phyloP scores from a whole-genome alignment of 2,888 invertebrate species.

The Helleia helle region DNA sequence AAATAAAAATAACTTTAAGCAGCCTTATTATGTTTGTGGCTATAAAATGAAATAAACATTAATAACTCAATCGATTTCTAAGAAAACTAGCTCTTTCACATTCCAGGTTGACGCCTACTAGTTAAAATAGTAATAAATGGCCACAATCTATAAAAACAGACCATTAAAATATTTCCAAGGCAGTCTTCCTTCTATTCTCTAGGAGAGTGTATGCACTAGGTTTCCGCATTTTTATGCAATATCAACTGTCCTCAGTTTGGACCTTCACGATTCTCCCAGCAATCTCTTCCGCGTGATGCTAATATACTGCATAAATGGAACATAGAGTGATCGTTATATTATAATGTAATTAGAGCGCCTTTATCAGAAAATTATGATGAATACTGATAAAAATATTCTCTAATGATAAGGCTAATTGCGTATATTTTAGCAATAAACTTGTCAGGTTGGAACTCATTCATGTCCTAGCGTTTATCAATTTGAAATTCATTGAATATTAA shows the following conservation, averaged over 20 bases:
- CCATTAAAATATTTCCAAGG: conserved; percentile 23
- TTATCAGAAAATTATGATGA: too few species aligned
- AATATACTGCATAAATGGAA: too few species aligned
- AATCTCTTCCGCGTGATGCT: conserved; percentile 21
- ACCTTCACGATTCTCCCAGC: conserved; percentile 19
- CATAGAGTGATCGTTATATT: too few species aligned
- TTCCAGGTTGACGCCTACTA: not conserved
- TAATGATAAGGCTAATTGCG: too few species aligned
- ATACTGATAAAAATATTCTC: too few species aligned
- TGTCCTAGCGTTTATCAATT: too few species aligned
- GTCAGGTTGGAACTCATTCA: too few species aligned
- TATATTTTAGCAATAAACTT: too few species aligned
- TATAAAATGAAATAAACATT: not conserved
- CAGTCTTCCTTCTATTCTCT: conserved; percentile 19
- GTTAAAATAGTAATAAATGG: conserved; percentile 1
- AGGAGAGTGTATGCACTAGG: conserved; percentile 14
- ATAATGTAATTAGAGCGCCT: too few species aligned
- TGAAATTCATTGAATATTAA: too few species aligned
- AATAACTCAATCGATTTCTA: not conserved
- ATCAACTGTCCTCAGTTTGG: conserved; percentile 15
- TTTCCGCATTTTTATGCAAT: conserved; percentile 24
- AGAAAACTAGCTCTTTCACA: not conserved
- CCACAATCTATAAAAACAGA: conserved; percentile 13
- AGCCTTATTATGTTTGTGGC: not conserved
- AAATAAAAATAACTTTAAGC: too few species aligned